Conservation (phyloP, 2,888 invertebrate species). For the Drosophila colorata region DNA sequence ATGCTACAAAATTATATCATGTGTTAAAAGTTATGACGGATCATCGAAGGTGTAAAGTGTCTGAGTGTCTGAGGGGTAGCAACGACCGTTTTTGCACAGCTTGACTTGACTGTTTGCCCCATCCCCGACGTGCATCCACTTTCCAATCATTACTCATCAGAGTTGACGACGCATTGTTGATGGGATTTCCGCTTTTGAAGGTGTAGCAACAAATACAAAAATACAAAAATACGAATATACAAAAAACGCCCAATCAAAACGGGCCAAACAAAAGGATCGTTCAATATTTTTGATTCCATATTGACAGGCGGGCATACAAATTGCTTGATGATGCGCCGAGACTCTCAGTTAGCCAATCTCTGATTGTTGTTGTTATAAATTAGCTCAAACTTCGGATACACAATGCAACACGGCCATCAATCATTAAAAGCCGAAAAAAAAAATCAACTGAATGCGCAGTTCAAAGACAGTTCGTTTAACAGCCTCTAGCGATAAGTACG, state of each 20-base stretch:
- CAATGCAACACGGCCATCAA: slow-evolving; percentile 76
- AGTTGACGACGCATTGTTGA: slow-evolving; percentile 72
- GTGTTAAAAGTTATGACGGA: slow-evolving; percentile 82
- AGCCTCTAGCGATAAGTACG: slow-evolving; percentile 32
- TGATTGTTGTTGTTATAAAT: slow-evolving; percentile 70
- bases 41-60: slow-evolving; percentile 81
- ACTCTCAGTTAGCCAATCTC: slow-evolving; percentile 48
- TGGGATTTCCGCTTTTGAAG: slow-evolving; percentile 68
- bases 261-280: slow-evolving; percentile 75
- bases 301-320: slow-evolving; percentile 80
- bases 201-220: slow-evolving; percentile 51
- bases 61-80: slow-evolving; percentile 65
- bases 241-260: slow-evolving; percentile 77
- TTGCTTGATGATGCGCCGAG: slow-evolving; percentile 59
- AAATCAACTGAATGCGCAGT: slow-evolving; percentile 44
- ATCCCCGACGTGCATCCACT: slow-evolving; percentile 53
- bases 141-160: slow-evolving; percentile 76
- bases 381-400: slow-evolving; percentile 73
- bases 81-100: slow-evolving; percentile 68
- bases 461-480: slow-evolving; percentile 73
- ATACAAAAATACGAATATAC: slow-evolving; percentile 30
- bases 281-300: slow-evolving; percentile 76
- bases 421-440: slow-evolving; percentile 43
- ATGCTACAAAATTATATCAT: slow-evolving; percentile 78
- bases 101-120: slow-evolving; percentile 52